These are phyloP conservation scores for Periophthalmodon schlosseri DNA, from an alignment of 2,113 vertebrate species.

Conservation along the genomic window DNA sequence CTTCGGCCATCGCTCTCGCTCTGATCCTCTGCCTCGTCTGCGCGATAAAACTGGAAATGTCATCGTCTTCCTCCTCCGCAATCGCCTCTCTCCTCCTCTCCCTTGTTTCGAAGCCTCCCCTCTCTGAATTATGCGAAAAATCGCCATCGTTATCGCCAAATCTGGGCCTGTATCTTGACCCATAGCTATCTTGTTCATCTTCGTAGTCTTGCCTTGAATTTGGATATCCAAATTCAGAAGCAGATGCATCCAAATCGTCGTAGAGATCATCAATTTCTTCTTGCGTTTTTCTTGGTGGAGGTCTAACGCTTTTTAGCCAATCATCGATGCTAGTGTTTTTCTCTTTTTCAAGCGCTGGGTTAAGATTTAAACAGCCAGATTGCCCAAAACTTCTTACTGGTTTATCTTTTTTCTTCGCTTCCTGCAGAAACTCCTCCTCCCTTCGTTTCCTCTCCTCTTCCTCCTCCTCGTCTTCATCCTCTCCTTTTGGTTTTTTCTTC, in stretches of 20 bases:
- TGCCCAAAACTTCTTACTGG: conserved; percentile 59
- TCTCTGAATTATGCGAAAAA: conserved; percentile 58
- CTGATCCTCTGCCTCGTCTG: conserved; percentile 70
- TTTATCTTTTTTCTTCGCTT: conserved; percentile 57
- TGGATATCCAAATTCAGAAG: conserved; percentile 81
- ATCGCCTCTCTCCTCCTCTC: conserved; percentile 38
- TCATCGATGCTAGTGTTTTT: conserved; percentile 74
- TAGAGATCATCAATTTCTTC: conserved; percentile 60
- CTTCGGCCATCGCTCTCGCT: conserved; percentile 73
- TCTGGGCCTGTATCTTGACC: conserved; percentile 76
- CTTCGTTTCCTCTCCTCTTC: conserved; percentile 51
- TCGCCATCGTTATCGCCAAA: conserved; percentile 61
- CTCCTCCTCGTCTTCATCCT: conserved; percentile 76
- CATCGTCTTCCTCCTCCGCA: conserved; percentile 70
- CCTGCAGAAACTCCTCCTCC: conserved; percentile 70
- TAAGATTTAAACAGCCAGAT: conserved; percentile 69
- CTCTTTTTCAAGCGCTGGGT: conserved; percentile 62
- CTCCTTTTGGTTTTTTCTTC: conserved; percentile 85
- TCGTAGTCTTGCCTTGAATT: conserved; percentile 68
- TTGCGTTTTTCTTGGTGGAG: conserved; percentile 70
- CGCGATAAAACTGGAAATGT: conserved; percentile 68
- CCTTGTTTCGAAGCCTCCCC: conserved; percentile 67
- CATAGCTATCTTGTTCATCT: conserved; percentile 64
- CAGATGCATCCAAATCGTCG: conserved; percentile 69
- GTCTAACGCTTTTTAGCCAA: conserved; percentile 85